phyloP scores from a whole-genome alignment of 2,113 vertebrate genomes.

The Eleginops maclovinus region DNA sequence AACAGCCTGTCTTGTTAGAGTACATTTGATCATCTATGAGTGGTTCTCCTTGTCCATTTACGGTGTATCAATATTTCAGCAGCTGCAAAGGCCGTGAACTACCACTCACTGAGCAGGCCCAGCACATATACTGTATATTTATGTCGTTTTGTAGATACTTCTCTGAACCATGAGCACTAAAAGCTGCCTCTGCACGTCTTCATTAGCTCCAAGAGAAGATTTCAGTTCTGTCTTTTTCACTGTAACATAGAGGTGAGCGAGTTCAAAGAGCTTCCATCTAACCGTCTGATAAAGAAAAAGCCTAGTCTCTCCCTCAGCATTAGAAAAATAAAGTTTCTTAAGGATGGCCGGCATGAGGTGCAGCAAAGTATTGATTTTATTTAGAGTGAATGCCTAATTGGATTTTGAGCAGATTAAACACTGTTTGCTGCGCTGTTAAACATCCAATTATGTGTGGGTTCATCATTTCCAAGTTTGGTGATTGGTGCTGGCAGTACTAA shows the following conservation, averaged over 20 bases:
- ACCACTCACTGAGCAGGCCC: slow-evolving; percentile 4
- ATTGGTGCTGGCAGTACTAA: neutral
- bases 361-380: slow-evolving; percentile 38
- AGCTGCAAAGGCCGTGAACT: slow-evolving; percentile 6
- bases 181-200: neutral
- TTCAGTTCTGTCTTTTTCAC: neutral
- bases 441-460: neutral
- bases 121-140: slow-evolving; percentile 1
- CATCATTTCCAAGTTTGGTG: neutral
- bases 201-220: too few relatives aligned
- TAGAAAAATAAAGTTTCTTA: slow-evolving; percentile 21
- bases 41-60: slow-evolving; percentile 4
- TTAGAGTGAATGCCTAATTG: slow-evolving; percentile 31
- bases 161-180: neutral
- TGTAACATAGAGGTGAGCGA: neutral
- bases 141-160: neutral
- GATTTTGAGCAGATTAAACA: slow-evolving; percentile 37
- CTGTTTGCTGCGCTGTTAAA: slow-evolving; percentile 9
- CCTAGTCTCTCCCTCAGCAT: neutral
- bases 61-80: slow-evolving; percentile 37
- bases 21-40: neutral
- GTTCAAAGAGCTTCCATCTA: neutral
- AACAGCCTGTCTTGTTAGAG: neutral
- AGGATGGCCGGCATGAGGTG: neutral
- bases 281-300: neutral